phyloP scores from a whole-genome alignment of 1,140 invertebrate genomes.

The Philopotamus ludificatus region DNA sequence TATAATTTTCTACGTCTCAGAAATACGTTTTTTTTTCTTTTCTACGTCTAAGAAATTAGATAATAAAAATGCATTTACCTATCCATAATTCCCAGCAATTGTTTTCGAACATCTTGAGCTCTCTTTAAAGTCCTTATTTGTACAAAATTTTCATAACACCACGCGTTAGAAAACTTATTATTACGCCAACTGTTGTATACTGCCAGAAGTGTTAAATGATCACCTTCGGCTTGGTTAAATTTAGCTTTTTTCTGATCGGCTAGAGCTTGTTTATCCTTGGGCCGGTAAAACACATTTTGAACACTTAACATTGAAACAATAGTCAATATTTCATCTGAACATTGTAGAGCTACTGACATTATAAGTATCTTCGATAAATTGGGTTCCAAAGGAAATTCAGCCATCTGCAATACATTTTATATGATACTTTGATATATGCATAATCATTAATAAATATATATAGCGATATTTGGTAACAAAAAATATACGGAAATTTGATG shows the following conservation, averaged over 20 bases:
- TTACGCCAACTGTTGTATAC: constrained; percentile 99
- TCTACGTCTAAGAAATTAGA: no score
- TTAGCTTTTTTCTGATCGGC: constrained; percentile 99
- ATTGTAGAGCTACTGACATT: constrained; percentile 98
- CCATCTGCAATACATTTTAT: no score
- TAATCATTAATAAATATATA: not conserved
- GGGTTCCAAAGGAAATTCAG: constrained; percentile 98
- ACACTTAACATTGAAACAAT: constrained; percentile 99
- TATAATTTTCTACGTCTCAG: no score
- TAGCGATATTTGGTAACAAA: not conserved
- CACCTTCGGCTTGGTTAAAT: constrained; percentile 98
- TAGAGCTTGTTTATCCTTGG: constrained; percentile 95
- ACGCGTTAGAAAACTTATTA: constrained; percentile 98
- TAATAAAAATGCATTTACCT: no score
- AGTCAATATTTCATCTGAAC: constrained; percentile 97
- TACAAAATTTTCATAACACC: constrained; percentile 99
- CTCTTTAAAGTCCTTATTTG: constrained; percentile 95
- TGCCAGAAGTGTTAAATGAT: constrained; percentile 95
- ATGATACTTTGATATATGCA: constrained; percentile 44
- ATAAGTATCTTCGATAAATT: constrained; percentile 99
- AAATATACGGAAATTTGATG: not conserved
- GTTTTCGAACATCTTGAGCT: constrained; percentile 98
- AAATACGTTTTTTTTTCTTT: no score
- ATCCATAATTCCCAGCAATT: constrained; percentile 97
- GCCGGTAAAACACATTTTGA: constrained; percentile 97